Evolutionary conservation across 2,888 invertebrate species (phyloP).

Genomic region (Chesias legatella): DNA sequence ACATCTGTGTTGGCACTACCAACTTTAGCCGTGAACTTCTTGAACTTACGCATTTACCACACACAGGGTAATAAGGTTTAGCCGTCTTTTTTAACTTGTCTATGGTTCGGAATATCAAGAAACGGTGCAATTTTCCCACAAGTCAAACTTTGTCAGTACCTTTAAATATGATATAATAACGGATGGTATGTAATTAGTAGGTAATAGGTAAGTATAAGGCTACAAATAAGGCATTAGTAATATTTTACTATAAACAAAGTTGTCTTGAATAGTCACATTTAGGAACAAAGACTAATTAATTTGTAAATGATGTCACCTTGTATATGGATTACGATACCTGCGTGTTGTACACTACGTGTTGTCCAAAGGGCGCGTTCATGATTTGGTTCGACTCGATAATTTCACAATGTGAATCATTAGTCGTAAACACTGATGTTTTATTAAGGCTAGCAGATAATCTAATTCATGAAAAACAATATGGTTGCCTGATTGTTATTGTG

Average conservation of each 20-base stretch:
- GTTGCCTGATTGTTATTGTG: no score
- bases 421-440: conserved; percentile 11
- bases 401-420: conserved; percentile 10
- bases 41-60: conserved; percentile 1
- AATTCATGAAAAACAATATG: neutral
- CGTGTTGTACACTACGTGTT: conserved; percentile 19
- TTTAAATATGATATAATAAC: no score
- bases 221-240: no score
- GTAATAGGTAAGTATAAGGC: no score
- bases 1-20: neutral
- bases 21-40: conserved; percentile 2
- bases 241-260: no score
- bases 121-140: no score
- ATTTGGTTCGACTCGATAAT: conserved; percentile 27
- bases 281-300: conserved; percentile 28
- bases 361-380: conserved; percentile 39
- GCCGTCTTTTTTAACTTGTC: no score
- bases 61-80: no score
- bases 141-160: no score
- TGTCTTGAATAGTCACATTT: neutral
- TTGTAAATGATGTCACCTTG: conserved; percentile 34
- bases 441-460: conserved; percentile 10
- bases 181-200: no score
- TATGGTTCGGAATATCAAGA: no score
- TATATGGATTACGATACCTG: conserved; percentile 29